phyloP scores from a whole-genome alignment of 1,140 invertebrate species.

The Maniola jurtina region DNA sequence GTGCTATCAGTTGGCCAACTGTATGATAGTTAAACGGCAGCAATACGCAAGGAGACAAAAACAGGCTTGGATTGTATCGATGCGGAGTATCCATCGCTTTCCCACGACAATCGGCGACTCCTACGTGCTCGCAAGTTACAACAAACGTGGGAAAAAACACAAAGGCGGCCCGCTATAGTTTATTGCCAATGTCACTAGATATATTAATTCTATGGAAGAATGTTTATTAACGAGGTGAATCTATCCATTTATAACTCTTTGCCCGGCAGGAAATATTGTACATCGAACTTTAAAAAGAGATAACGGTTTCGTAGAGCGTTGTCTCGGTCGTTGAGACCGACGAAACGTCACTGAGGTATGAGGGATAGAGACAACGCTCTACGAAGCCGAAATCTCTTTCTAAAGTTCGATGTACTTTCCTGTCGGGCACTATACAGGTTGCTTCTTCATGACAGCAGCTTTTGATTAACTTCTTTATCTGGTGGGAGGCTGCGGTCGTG shows the following conservation, averaged over 20 bases:
- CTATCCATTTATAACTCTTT: not conserved
- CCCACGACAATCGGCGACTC: slow-evolving; percentile 41
- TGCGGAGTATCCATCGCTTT: slow-evolving; percentile 32
- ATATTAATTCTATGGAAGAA: slow-evolving; percentile 41
- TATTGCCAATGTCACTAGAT: slow-evolving; percentile 36
- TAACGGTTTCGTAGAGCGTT: too few species aligned
- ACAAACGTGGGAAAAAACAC: slow-evolving; percentile 43
- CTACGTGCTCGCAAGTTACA: slow-evolving; percentile 5
- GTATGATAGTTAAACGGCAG: not conserved
- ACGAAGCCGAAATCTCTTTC: too few species aligned
- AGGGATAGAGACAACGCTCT: too few species aligned
- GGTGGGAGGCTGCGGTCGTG: too few species aligned
- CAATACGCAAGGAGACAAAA: slow-evolving; percentile 13
- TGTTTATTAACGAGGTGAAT: not conserved
- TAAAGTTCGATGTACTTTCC: too few species aligned
- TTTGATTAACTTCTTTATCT: too few species aligned
- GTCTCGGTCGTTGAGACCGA: too few species aligned
- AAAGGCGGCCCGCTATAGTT: slow-evolving; percentile 36
- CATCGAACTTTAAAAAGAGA: too few species aligned
- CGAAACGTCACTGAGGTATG: too few species aligned
- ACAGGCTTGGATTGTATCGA: slow-evolving; percentile 20
- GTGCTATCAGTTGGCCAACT: not conserved
- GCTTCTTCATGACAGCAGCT: too few species aligned
- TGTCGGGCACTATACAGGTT: too few species aligned
- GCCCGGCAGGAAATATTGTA: too few species aligned